These are phyloP conservation scores for Argentina silus DNA, from an alignment of 2,797 vertebrate species.

Conservation along the genomic window DNA sequence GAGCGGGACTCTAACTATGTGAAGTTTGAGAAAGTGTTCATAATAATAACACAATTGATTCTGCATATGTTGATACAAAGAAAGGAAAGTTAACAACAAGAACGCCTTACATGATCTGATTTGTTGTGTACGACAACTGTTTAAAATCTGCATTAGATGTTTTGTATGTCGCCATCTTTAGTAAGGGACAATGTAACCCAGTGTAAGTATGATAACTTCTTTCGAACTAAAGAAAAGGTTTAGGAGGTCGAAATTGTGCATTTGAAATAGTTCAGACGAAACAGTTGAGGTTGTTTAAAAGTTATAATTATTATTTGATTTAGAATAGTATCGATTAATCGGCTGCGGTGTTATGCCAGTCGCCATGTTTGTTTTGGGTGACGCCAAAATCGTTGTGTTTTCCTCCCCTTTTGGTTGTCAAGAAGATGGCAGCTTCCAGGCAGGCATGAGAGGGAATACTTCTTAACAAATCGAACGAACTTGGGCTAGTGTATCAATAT, in stretches of 20 bases:
- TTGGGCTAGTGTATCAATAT: conserved; percentile 68
- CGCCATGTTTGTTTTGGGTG: conserved; percentile 82
- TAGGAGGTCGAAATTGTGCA: background rate
- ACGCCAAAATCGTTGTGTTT: conserved; percentile 74
- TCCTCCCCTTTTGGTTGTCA: conserved; percentile 81
- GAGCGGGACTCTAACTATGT: background rate
- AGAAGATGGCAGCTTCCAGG: conserved; percentile 97
- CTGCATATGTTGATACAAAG: background rate
- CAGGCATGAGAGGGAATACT: conserved; percentile 87
- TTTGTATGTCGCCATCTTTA: conserved; percentile 78
- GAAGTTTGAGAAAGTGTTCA: background rate
- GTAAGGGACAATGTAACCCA: conserved; percentile 76
- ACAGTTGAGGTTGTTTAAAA: fast-evolving
- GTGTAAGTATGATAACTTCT: conserved; percentile 34
- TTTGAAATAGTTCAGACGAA: background rate
- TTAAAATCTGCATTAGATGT: conserved; percentile 10
- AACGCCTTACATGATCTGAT: background rate
- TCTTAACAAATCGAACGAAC: conserved; percentile 78
- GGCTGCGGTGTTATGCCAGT: conserved; percentile 41
- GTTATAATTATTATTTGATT: background rate
- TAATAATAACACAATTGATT: background rate
- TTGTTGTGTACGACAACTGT: conserved; percentile 5
- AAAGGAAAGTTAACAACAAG: background rate
- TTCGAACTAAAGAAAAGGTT: conserved; percentile 24
- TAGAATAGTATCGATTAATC: conserved; percentile 28